Evolutionary conservation across 2,113 vertebrate genomes (phyloP), one percentile per base, ranked within the genome.

Genomic region (Balaenoptera acutorostrata): DNA sequence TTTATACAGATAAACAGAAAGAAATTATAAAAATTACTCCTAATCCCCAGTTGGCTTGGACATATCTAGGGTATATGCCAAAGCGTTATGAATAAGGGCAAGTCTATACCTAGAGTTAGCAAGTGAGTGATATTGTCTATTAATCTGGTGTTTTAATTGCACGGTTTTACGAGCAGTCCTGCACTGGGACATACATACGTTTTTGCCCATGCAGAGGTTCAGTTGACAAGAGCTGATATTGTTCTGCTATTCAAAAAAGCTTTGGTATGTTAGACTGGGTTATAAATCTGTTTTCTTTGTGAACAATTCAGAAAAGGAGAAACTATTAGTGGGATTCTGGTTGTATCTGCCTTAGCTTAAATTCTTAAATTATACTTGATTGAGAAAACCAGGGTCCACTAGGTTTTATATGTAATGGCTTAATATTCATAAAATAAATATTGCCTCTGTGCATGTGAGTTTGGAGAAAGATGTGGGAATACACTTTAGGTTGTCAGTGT

Each of bases 351-450:
- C 46, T 55, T 82, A 95, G 25, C 15, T 86, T 86, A 95, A 82
- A 71, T 77, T 68, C 61, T 96, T 57, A 71, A 68, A 72, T 83
- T 87, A 17, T 90, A 72, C 52, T n/a, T 44, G 44, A 71, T 8
- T 69, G 63, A 84, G 66, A 69, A 92, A 96, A 96, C 68, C 18
- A 92, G 33, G 14, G 85, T 89, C 18, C 39, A 52, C 4, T 82
- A 44, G 18, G 15, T 39, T 92, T 89, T 71, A n/a, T 86, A 41
- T 59, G 20, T 72, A 72, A 86, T 78, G n/a, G 49, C 61, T 95
- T 66, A 59, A n/a, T 52, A 82, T 71, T 93, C 71, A 15, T 68
- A 72, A 96, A 92, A 88, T 57, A 89, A 81, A 86, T 91, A 33
- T 61, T 90, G 27, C n/a, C 6, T 46, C 8, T 93, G 29, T 85